Base-by-base conservation (phyloP, 2,797 vertebrate genomes). In the Phataginus tricuspis region DNA sequence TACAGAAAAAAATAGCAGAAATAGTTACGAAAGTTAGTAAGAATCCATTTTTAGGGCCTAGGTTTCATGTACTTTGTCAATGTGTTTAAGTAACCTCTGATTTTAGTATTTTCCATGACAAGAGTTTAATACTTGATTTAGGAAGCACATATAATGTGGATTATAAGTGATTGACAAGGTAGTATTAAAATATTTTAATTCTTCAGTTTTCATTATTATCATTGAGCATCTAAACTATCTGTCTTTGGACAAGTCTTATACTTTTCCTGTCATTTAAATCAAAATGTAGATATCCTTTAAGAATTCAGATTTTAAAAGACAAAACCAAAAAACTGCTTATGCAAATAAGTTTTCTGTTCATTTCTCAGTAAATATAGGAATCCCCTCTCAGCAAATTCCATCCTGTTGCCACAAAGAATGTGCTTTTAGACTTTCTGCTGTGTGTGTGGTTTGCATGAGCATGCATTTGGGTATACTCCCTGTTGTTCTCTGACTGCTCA, bases 341-440 rank as follows among this genome's bases (percentile, higher is more conserved):
- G 19, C 64, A 86, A 42, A 29, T 90, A 93, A 91, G 31, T 64
- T 55, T 92, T 91, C 78, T 97, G 34, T 95, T 95, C 27, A 94
- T 95, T 95, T 97, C 61, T 89, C 63, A 79, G 55, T 95, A 90
- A 85, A 85, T 88, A 92, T 88, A 92, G 51, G 69, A 94, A 89
- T 78, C 75, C 42, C 21, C 89, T 77, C 8, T 25, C 64, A 89
- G 42, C 71, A 57, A 63, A 90, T 63, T 63, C 29, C 25, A 91
- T 84, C 68, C 55, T 92, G 29, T 86, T 96, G 63, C 84, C 68
- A 49, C 59, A 90, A 90, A 88, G 42, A 84, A 66, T 94, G 37
- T 85, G 57, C 39, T 92, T 82, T 94, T 45, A 77, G 37, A 63
- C 19, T 91, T 94, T 78, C 78, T 5, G 12, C 19, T 31, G 11